Evolutionary conservation across 37 sponge, comb jelly and placozoan genomes (phyloP).

Genomic region (Geodia barretti): DNA sequence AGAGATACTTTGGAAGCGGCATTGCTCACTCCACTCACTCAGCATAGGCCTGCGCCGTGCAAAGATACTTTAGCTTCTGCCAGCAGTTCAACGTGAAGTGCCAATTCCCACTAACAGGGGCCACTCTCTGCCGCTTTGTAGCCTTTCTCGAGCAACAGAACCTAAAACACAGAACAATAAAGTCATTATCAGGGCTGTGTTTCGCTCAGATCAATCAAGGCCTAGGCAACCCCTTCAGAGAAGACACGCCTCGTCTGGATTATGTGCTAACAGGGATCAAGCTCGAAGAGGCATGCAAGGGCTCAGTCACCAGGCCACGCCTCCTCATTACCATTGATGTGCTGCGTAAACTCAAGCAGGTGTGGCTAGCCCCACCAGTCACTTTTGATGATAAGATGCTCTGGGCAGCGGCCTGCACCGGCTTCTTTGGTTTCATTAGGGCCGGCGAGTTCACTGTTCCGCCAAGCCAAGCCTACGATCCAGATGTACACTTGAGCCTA

Average conservation of each 20-base stretch:
- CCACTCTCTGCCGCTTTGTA: not conserved
- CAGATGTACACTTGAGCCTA: not conserved
- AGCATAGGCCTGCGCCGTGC: not conserved
- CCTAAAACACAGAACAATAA: not conserved
- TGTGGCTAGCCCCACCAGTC: not conserved
- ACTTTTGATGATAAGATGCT: not conserved
- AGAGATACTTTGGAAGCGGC: not conserved
- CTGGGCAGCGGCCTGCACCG: not conserved
- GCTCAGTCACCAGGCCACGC: not conserved
- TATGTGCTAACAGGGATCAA: not conserved
- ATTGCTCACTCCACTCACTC: not conserved
- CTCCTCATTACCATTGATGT: not conserved
- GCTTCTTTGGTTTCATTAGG: conserved; percentile 4
- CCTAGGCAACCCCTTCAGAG: not conserved
- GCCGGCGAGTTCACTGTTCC: not conserved
- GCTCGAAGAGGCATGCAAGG: not conserved
- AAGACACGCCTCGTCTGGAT: not conserved
- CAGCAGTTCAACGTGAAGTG: not conserved
- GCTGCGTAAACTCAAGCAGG: not conserved
- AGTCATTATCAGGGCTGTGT: not conserved
- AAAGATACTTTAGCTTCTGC: not conserved
- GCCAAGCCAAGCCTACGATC: not conserved
- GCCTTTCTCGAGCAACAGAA: not conserved
- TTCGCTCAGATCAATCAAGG: not conserved
- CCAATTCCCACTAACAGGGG: not conserved